phyloP scores from a whole-genome alignment of 2,888 invertebrate genomes.

The Suillia variegata region DNA sequence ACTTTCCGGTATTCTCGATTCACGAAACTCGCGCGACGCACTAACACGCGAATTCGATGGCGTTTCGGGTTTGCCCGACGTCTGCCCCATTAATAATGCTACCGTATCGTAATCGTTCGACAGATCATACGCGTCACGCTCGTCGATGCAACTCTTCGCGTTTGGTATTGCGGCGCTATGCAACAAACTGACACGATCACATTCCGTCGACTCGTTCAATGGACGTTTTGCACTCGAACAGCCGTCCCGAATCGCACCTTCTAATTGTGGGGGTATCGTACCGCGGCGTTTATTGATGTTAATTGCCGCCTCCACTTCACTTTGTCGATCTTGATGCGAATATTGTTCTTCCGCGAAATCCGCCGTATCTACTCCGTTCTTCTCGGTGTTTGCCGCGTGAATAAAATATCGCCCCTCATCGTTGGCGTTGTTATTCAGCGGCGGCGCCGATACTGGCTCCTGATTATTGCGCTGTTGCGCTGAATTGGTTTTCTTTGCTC shows the following conservation, averaged over 20 bases:
- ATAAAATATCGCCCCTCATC: conserved; percentile 33
- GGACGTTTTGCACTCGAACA: conserved; percentile 22
- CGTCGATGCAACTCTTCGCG: background rate
- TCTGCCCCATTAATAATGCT: conserved; percentile 45
- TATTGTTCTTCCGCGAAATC: conserved; percentile 17
- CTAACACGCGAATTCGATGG: conserved; percentile 36
- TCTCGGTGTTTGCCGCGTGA: conserved; percentile 46
- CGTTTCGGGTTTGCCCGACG: conserved; percentile 43
- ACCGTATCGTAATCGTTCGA: background rate
- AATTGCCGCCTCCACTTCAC: conserved; percentile 10
- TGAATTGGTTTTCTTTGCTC: conserved; percentile 9
- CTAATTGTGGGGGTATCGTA: background rate
- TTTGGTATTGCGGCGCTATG: conserved; percentile 17
- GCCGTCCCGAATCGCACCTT: background rate
- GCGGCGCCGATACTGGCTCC: conserved; percentile 13
- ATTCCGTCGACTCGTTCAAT: conserved; percentile 39
- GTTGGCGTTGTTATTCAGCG: conserved; percentile 20
- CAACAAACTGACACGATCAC: conserved; percentile 39
- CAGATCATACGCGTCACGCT: conserved; percentile 25
- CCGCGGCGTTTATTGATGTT: conserved; percentile 11
- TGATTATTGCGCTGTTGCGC: too few species aligned
- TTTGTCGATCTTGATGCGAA: conserved; percentile 24
- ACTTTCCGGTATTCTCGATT: conserved; percentile 38
- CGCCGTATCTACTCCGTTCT: conserved; percentile 27
- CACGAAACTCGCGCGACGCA: conserved; percentile 50